Evolutionary conservation across 2,888 invertebrate genomes (phyloP), one percentile per base, ranked within the genome.

Genomic region (Archips xylosteana): DNA sequence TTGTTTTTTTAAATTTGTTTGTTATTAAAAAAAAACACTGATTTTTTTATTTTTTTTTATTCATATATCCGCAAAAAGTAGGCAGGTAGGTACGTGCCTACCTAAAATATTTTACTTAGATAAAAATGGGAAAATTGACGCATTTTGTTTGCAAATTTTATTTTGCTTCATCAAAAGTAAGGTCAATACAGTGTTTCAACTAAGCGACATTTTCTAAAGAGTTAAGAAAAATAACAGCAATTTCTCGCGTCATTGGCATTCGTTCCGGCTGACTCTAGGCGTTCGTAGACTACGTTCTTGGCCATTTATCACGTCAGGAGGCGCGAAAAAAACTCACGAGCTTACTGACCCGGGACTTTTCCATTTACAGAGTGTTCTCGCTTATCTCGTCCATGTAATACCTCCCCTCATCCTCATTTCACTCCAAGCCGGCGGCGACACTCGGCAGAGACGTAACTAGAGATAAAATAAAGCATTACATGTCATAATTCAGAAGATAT

Each of bases 271-370:
- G 82, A 83, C 83, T 85, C 86, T 83, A 83, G 84, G 83, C 83
- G 80, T 70, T 70, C 70, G 70, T 69, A 69, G 71, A 60, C 78
- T 80, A 61, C 79, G 78, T 78, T 80, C 79, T 82, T 82, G 81
- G 78, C 87, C 91, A 92, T 92, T 92, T 92, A 92, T 92, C 92
- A 92, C 89, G 87, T 82, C 88, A 85, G 83, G 88, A 84, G 85
- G 87, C 81, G 86, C 83, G 87, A 86, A 89, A 89, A 89, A 87
- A 89, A 89, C 74, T 89, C 89, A 85, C 87, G 78, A 79, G 83
- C 82, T 85, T 85, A 88, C 88, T 92, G 91, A 91, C 89, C 92
- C 90, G 91, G 87, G 87, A 84, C 88, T 89, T 91, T 91, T 89
- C 90, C 89, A 91, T 92, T 91, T 91, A 88, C 89, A 84, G 83